These are phyloP conservation scores for Ashinkailepas kermadecensis DNA, from an alignment of 2,888 invertebrate species.

Conservation along the genomic window DNA sequence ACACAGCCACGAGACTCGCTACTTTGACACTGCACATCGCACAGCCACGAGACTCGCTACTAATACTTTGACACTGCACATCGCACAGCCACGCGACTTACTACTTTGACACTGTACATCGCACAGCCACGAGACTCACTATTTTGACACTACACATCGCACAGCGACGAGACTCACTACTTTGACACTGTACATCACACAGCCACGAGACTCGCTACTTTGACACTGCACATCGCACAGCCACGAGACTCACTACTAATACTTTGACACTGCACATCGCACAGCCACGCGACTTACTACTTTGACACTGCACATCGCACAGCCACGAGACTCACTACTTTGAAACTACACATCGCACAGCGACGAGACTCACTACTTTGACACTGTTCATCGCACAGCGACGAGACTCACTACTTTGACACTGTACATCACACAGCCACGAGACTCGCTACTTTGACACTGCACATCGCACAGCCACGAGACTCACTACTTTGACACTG, in stretches of 20 bases:
- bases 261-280: too few relatives aligned
- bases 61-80: constrained; percentile 84
- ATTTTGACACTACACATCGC: constrained; percentile 87
- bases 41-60: constrained; percentile 55
- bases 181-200: too few relatives aligned
- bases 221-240: constrained; percentile 76
- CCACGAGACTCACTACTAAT: too few relatives aligned
- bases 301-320: constrained; percentile 81
- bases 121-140: constrained; percentile 53
- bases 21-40: too few relatives aligned
- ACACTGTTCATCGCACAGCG: constrained; percentile 77
- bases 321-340: constrained; percentile 59
- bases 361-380: constrained; percentile 74
- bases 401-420: too few relatives aligned
- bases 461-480: constrained; percentile 73
- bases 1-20: constrained; percentile 69
- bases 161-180: constrained; percentile 53
- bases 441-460: constrained; percentile 87
- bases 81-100: constrained; percentile 67
- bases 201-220: constrained; percentile 69
- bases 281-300: constrained; percentile 61
- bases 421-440: too few relatives aligned
- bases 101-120: too few relatives aligned
- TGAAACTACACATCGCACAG: too few relatives aligned
- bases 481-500: too few relatives aligned